Conservation (phyloP, 2,888 invertebrate genomes). For the Eremobia ochroleuca region DNA sequence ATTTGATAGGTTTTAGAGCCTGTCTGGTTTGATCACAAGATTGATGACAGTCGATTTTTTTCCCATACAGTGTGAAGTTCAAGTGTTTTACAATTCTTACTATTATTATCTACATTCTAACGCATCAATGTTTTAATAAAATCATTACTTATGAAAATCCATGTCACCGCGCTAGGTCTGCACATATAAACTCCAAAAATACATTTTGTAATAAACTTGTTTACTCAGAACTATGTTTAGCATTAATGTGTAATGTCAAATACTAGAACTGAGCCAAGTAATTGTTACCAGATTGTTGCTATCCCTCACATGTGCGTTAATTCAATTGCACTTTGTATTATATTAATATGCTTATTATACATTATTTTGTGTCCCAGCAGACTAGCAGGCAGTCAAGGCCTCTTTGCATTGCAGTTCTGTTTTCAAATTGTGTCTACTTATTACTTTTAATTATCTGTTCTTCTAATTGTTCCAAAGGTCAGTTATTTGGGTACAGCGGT, state of each 20-base stretch:
- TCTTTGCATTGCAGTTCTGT: constrained; percentile 53
- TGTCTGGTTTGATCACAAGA: constrained; percentile 1
- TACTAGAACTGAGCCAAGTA: constrained; percentile 51
- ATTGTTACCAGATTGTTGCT: constrained; percentile 38
- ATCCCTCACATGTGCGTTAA: constrained; percentile 24
- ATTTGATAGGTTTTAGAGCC: not conserved
- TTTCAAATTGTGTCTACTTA: constrained; percentile 42
- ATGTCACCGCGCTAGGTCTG: not conserved
- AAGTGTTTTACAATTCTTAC: not conserved
- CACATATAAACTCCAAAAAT: constrained; percentile 35
- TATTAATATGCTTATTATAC: not conserved
- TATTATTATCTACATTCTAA: not conserved
- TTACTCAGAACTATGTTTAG: constrained; percentile 46
- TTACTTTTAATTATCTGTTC: constrained; percentile 21
- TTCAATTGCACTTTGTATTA: constrained; percentile 28
- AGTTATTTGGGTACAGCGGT: not conserved
- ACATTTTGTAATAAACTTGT: constrained; percentile 50
- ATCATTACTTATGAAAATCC: constrained; percentile 22
- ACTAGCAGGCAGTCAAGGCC: constrained; percentile 50
- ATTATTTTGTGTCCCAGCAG: constrained; percentile 58
- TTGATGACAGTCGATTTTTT: not conserved
- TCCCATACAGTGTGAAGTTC: not conserved
- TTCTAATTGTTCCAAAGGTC: constrained; percentile 17
- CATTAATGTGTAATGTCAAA: constrained; percentile 42
- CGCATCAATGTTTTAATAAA: constrained; percentile 7